A percentile compares a stretch with the other conserved stretches of the same genome.
phyloP scores from a whole-genome alignment of 2,888 invertebrate species.

The Entomobrya proxima region DNA sequence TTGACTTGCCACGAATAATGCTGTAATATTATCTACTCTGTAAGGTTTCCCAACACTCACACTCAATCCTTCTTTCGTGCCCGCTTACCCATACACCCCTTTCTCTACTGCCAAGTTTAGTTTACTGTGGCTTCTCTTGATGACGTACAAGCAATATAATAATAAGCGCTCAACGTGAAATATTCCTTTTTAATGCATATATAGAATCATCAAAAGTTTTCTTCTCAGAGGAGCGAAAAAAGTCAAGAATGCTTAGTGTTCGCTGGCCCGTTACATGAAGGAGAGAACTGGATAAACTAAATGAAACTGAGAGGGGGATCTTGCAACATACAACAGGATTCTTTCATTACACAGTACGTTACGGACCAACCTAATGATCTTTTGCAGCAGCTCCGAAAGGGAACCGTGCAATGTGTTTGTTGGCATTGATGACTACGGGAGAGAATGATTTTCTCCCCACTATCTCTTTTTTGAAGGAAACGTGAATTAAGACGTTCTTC shows the following conservation, averaged over 20 bases:
- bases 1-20: conserved; percentile 29
- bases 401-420: neutral
- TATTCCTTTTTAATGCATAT: neutral
- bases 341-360: conserved; percentile 16
- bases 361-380: conserved; percentile 32
- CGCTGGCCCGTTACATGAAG: no score
- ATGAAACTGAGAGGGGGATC: neutral
- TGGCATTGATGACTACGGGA: neutral
- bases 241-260: conserved; percentile 26
- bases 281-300: neutral
- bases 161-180: neutral
- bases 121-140: conserved; percentile 19
- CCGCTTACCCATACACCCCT: neutral
- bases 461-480: neutral
- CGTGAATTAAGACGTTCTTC: conserved; percentile 28
- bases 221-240: conserved; percentile 11
- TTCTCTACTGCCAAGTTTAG: conserved; percentile 8
- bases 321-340: neutral
- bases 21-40: conserved; percentile 7
- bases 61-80: neutral
- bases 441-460: neutral
- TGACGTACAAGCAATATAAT: conserved; percentile 13
- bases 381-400: neutral
- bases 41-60: neutral
- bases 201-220: conserved; percentile 26